phyloP scores from a whole-genome alignment of 1,140 invertebrate species.

The Pristionchus pacificus region DNA sequence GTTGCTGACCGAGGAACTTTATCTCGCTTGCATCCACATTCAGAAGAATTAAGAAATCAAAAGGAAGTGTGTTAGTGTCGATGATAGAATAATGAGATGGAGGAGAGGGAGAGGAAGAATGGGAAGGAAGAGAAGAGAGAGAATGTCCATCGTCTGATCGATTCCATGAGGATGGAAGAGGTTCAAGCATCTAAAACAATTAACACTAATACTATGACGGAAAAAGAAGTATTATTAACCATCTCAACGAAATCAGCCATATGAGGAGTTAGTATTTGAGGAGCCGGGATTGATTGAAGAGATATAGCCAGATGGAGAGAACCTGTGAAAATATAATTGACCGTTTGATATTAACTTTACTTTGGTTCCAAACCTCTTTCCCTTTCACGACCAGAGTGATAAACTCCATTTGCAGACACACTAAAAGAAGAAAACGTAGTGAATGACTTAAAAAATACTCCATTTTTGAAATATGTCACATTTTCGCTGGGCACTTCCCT shows the following conservation, averaged over 20 bases:
- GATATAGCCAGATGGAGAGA: not conserved
- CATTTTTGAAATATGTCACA: too few species aligned
- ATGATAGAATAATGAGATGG: constrained; percentile 47
- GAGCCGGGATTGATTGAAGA: not conserved
- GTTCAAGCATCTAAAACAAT: constrained; percentile 66
- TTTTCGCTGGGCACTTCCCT: too few species aligned
- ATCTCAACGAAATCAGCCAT: constrained; percentile 90
- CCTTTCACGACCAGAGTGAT: not conserved
- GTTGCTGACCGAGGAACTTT: constrained; percentile 66
- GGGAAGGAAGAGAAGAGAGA: too few species aligned
- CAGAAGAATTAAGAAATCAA: constrained; percentile 97
- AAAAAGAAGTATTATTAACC: constrained; percentile 61
- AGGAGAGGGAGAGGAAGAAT: constrained; percentile 42
- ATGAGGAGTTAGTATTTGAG: constrained; percentile 78
- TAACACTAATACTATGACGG: not conserved
- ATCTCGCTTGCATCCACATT: constrained; percentile 94
- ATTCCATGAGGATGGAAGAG: constrained; percentile 64
- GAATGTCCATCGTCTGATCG: constrained; percentile 35
- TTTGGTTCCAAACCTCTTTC: too few species aligned
- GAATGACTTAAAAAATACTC: not conserved
- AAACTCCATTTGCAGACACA: not conserved
- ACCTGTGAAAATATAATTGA: too few species aligned
- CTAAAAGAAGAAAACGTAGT: not conserved
- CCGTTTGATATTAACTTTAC: too few species aligned
- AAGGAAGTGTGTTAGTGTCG: constrained; percentile 78